Percentiles rank a stretch among this genome's conserved stretches.
These are phyloP conservation scores for Drosophila bocqueti DNA, from an alignment of 1,140 invertebrate species.

Conservation along the genomic window DNA sequence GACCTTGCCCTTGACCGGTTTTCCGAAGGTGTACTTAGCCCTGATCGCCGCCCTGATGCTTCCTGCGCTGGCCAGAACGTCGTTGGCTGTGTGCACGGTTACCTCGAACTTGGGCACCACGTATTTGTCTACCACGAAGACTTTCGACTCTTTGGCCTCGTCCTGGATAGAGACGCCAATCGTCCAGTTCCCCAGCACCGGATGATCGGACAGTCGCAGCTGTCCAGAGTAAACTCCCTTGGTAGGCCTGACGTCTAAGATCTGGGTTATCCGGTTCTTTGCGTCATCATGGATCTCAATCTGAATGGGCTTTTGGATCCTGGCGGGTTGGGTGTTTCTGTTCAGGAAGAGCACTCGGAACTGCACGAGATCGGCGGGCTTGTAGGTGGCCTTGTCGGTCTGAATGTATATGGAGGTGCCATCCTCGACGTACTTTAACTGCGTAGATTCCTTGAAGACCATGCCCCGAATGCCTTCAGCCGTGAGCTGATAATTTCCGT, in stretches of 20 bases:
- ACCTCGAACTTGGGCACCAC: conserved; percentile 97
- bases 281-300: conserved; percentile 60
- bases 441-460: conserved; percentile 90
- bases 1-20: conserved; percentile 91
- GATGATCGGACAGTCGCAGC: conserved; percentile 92
- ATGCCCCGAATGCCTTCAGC: conserved; percentile 90
- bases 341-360: conserved; percentile 94
- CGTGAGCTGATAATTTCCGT: conserved; percentile 91
- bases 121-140: conserved; percentile 90
- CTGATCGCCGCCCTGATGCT: conserved; percentile 91
- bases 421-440: conserved; percentile 91
- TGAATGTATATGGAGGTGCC: conserved; percentile 96
- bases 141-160: conserved; percentile 38
- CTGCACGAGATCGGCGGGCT: conserved; percentile 93
- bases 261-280: conserved; percentile 86
- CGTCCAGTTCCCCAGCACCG: conserved; percentile 96
- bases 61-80: conserved; percentile 92
- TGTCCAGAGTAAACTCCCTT: conserved; percentile 92
- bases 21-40: conserved; percentile 90
- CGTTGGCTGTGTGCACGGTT: conserved; percentile 91
- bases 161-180: conserved; percentile 87
- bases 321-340: conserved; percentile 89
- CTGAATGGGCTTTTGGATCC: conserved; percentile 58
- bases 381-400: conserved; percentile 97
- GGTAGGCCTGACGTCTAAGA: conserved; percentile 91